A percentile compares a stretch with the other conserved stretches of the same genome.
phyloP scores from a whole-genome alignment of 2,797 vertebrate genomes.

The Heliangelus exortis region DNA sequence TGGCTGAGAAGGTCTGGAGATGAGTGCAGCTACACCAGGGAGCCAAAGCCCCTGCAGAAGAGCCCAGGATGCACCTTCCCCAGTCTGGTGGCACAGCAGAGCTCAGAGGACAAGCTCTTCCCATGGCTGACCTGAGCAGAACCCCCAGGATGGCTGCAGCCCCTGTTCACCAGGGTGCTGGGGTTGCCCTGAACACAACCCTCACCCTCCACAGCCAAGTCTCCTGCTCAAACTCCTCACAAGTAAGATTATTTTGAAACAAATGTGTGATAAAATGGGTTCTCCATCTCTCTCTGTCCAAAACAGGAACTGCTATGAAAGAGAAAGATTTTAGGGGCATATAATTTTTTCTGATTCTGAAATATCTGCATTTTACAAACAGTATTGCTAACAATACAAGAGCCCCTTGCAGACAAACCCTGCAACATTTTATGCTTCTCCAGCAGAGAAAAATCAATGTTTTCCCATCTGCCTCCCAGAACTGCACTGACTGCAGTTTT shows the following conservation, averaged over 20 bases:
- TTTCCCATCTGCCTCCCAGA: not conserved
- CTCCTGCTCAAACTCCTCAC: not conserved
- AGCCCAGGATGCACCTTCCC: too few species aligned
- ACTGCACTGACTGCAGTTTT: not conserved
- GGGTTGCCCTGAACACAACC: not conserved
- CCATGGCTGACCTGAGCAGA: not conserved
- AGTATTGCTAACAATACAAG: not conserved
- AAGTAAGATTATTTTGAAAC: not conserved
- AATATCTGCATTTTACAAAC: not conserved
- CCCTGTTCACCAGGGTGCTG: rapidly evolving
- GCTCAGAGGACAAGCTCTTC: too few species aligned
- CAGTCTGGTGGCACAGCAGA: too few species aligned
- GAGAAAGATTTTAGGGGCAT: not conserved
- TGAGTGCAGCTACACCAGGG: too few species aligned
- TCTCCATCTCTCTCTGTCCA: not conserved
- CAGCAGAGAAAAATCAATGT: not conserved
- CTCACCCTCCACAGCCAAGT: not conserved
- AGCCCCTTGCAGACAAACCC: not conserved
- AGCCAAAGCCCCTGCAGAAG: too few species aligned
- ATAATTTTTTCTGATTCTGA: not conserved
- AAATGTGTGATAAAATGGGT: not conserved
- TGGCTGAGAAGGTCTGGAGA: not conserved
- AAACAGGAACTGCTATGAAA: not conserved
- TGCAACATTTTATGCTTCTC: not conserved
- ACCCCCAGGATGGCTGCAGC: not conserved